Evolutionary conservation across 2,113 vertebrate genomes (phyloP), one percentile per base, ranked within the genome.

Genomic region (Pteronura brasiliensis): DNA sequence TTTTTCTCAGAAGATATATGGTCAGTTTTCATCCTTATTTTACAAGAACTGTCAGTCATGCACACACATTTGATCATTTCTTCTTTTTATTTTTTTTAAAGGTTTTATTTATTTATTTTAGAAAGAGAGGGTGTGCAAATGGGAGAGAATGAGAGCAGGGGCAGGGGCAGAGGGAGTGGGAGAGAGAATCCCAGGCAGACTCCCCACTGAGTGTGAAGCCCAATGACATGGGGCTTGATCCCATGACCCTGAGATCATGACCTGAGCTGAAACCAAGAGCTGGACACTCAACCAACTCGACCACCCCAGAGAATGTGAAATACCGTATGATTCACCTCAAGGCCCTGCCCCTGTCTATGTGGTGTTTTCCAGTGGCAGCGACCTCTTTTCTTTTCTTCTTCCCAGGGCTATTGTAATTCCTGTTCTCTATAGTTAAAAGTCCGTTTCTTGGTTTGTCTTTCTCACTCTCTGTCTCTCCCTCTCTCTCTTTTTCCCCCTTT

Each of bases 1-100:
- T 95, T 67, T 90, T 87, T 20, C 52, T 95, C 23, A 20, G 57
- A 79, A 57, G 44, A 72, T 42, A 20, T 25, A 90, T 69, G 29
- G 34, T 77, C 77, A 42, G 65, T 79, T 93, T 90, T 57, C 34
- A 42, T 71, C 9, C 2, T 85, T 34, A 49, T 77, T 67, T 95
- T 63, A 86, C 27, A 29, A 55, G 72, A 69, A 25, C 6, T 72
- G 6, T 90, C 61, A 57, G 34, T 87, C 27, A 36, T 86, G 82
- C 72, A 34, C 67, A 83, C 3, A 14, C 77, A 84, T 95, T 63
- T 91, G 31, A 23, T 86, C 1, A 55, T 59, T 82, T 92, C 14
- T 5, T 77, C 8, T 55, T 89, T 92, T 69, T 69, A n/a, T 69
- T 69, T 69, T 69, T 69, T 69, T 69, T 18, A 20, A 69, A 18